Evolutionary conservation across 2,888 invertebrate genomes (phyloP).

Genomic region (Spodoptera exigua): DNA sequence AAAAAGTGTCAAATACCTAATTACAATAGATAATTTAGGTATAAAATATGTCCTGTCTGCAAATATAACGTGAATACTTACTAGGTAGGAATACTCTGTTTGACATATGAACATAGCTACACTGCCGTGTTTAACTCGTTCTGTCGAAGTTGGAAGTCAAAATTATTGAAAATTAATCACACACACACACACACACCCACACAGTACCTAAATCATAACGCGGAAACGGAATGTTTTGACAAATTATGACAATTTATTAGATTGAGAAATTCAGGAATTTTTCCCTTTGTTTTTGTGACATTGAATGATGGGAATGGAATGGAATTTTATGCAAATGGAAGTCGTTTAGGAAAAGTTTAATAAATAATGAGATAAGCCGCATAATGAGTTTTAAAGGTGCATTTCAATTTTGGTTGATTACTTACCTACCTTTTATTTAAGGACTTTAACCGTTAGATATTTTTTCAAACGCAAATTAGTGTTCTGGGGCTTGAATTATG

Average conservation of each 20-base stretch:
- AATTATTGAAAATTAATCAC: constrained; percentile 10
- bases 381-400: constrained; percentile 1
- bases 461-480: too few relatives aligned
- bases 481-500: too few relatives aligned
- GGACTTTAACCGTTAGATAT: too few relatives aligned
- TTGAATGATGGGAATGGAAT: constrained; percentile 1
- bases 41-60: constrained; percentile 7
- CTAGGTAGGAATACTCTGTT: too few relatives aligned
- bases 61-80: constrained; percentile 24
- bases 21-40: too few relatives aligned
- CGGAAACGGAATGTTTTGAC: constrained; percentile 20
- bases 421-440: too few relatives aligned
- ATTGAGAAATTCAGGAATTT: background rate
- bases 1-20: too few relatives aligned
- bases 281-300: background rate
- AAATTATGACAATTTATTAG: constrained; percentile 7
- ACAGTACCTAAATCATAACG: constrained; percentile 8
- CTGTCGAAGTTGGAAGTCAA: constrained; percentile 4
- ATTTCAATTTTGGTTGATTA: background rate
- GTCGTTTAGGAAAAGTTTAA: background rate
- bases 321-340: constrained; percentile 2
- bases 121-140: background rate
- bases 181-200: too few relatives aligned
- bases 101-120: constrained; percentile 1
- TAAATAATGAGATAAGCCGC: background rate